Evolutionary conservation across 2,113 vertebrate genomes (phyloP), one percentile per base, ranked within the genome.

Genomic region (Hucho hucho): DNA sequence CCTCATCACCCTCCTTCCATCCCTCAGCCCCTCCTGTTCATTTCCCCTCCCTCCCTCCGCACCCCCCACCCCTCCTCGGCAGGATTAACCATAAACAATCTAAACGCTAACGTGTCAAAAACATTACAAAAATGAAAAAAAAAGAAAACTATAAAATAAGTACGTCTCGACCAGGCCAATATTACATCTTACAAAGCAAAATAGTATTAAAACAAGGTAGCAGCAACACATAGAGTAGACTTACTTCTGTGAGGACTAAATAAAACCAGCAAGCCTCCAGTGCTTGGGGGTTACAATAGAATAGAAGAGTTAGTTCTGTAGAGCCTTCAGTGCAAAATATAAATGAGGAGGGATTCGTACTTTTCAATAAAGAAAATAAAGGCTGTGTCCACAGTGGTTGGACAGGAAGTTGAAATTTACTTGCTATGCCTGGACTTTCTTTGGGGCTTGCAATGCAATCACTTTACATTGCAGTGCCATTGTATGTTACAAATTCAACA

Each of bases 281-380:
- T 92, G 93, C 94, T 91, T 94, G 92, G 93, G 84, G 83, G 64
- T 84, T 79, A 74, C 77, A 81, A 64, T 71, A 72, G 64, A 91
- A 94, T 83, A 89, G 65, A 91, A 94, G 84, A 90, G 88, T 87
- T 81, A 83, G 85, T 80, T 83, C 74, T 59, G 83, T 73, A 9
- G 77, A 89, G 80, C 72, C 29, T 87, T 93, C 90, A 94, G 95
- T 95, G 94, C 93, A 94, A 93, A 93, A 72, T 76, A 85, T 88
- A 91, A 1, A 67, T 1, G 37, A 20, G 64, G n/a, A 18, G 71
- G 81, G 77, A 72, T 78, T 74, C 61, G 76, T 81, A 80, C 76
- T 71, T 64, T 83, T 80, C 73, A 80, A 85, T 64, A 63, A 46
- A 16, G 85, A 22, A 86, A 84, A 84, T 76, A 75, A 71, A 84